Percentiles rank a stretch among this genome's conserved stretches.
These are phyloP conservation scores for Dipus sagitta DNA, from an alignment of 2,797 vertebrate species.

Conservation along the genomic window DNA sequence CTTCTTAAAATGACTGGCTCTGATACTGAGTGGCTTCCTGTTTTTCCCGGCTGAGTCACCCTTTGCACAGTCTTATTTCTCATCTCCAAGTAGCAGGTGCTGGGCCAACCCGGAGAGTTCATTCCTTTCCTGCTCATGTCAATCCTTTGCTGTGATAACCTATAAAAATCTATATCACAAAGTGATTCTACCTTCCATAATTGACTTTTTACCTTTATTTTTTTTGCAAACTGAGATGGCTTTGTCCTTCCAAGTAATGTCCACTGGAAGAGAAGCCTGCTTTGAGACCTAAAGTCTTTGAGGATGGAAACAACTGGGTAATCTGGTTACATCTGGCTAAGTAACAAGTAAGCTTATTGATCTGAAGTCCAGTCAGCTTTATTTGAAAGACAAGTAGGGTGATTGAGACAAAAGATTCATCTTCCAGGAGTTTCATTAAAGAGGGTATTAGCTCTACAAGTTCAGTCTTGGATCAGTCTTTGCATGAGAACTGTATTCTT, in stretches of 20 bases:
- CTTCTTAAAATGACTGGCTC: conserved; percentile 12
- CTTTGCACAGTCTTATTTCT: conserved; percentile 48
- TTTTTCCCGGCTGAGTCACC: conserved; percentile 35
- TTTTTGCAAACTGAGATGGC: conserved; percentile 21
- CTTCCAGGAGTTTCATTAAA: background rate
- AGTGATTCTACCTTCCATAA: background rate
- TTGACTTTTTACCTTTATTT: conserved; percentile 17
- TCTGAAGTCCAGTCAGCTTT: conserved; percentile 44
- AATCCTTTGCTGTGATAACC: conserved; percentile 37
- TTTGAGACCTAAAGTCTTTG: conserved; percentile 27
- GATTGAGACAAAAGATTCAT: conserved; percentile 29
- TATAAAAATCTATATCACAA: conserved; percentile 30
- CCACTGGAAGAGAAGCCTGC: background rate
- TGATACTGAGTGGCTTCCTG: background rate
- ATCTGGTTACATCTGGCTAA: background rate
- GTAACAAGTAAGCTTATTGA: conserved; percentile 15
- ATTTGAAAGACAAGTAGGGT: conserved; percentile 38
- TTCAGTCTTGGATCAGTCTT: background rate
- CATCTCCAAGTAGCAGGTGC: conserved; percentile 14
- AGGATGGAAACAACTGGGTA: background rate
- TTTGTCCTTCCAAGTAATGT: conserved; percentile 34
- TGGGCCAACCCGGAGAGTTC: conserved; percentile 12
- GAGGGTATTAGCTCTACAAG: background rate
- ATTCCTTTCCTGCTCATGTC: conserved; percentile 6
- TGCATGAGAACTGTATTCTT: background rate